Evolutionary conservation across 1,140 invertebrate species (phyloP).

Genomic region (Penaeus indicus): DNA sequence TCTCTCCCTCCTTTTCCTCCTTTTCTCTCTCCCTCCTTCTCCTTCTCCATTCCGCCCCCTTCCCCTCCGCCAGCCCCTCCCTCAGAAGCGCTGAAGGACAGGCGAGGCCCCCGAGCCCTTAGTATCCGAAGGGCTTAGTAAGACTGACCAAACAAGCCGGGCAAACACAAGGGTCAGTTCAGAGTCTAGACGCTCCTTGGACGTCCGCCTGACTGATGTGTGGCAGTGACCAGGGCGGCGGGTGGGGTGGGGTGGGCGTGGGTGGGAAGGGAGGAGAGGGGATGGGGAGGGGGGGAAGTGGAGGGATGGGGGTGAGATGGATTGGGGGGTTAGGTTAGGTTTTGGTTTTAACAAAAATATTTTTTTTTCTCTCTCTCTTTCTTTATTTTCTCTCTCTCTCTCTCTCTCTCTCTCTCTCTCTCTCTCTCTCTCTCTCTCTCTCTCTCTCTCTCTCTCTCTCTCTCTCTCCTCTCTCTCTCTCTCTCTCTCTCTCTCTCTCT

Average conservation of each 20-base stretch:
- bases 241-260: not conserved
- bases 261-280: not conserved
- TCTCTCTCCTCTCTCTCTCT: constrained; percentile 11
- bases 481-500: not conserved
- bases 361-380: too few species aligned
- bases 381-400: too few species aligned
- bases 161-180: constrained; percentile 38
- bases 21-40: too few species aligned
- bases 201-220: too few species aligned
- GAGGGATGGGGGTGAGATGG: not conserved
- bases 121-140: constrained; percentile 21
- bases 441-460: not conserved
- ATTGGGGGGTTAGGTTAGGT: not conserved
- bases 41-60: too few species aligned
- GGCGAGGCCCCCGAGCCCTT: not conserved
- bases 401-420: too few species aligned
- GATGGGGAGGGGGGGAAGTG: not conserved
- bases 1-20: too few species aligned
- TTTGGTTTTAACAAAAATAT: too few species aligned
- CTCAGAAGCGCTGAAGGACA: not conserved
- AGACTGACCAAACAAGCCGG: constrained; percentile 45
- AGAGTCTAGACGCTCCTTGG: not conserved
- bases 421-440: too few species aligned
- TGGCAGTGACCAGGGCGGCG: not conserved
- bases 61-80: too few species aligned